Conservation (phyloP, 2,113 vertebrate genomes). For the Saguinus midas region DNA sequence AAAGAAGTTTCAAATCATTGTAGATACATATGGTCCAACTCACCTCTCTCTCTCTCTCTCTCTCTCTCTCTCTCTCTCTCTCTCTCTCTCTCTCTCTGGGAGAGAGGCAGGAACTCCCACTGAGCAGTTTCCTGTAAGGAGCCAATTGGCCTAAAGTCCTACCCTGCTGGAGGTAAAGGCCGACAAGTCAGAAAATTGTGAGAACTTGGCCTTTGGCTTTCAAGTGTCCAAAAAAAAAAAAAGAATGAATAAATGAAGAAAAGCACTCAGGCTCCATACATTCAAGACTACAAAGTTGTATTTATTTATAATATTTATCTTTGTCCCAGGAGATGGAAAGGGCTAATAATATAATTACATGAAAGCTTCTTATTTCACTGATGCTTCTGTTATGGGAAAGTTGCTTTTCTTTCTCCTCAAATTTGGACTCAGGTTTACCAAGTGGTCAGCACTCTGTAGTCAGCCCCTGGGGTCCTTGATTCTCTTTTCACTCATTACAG, state of each 20-base stretch:
- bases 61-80: background rate
- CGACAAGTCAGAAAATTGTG: background rate
- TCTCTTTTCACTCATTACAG: background rate
- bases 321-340: background rate
- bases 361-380: background rate
- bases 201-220: slow-evolving; percentile 40
- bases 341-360: background rate
- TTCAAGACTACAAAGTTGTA: background rate
- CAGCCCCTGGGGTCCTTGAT: background rate
- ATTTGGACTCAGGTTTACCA: background rate
- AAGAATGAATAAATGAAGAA: background rate
- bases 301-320: background rate
- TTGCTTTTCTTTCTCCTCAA: background rate
- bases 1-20: background rate
- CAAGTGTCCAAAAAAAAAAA: background rate
- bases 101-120: background rate
- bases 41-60: background rate
- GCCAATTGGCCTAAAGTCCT: background rate
- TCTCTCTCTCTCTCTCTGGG: background rate
- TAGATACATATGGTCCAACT: background rate
- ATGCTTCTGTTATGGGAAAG: background rate
- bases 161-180: background rate
- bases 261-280: background rate
- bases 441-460: background rate
- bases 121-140: background rate